phyloP scores from a whole-genome alignment of 35 echinoderm and acorn worm genomes.

The Ophiothrix spiculata region DNA sequence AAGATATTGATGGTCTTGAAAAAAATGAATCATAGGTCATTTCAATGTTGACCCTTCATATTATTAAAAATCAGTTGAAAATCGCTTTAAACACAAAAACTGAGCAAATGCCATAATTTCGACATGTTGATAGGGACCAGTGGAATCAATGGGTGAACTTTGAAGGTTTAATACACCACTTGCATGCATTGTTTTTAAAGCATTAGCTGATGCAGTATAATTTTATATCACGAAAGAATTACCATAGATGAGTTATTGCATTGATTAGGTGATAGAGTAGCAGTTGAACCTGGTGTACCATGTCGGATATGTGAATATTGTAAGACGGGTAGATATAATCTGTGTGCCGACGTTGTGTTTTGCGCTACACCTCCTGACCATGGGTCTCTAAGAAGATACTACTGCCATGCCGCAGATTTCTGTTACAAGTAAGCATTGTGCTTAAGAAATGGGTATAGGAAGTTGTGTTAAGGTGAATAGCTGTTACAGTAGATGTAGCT shows the following conservation, averaged over 20 bases:
- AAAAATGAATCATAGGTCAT: too few relatives aligned
- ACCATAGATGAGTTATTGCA: neutral
- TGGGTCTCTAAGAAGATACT: constrained; percentile 72
- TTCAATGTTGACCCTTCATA: too few relatives aligned
- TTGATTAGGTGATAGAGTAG: constrained; percentile 82
- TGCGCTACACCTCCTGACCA: constrained; percentile 83
- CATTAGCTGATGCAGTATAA: too few relatives aligned
- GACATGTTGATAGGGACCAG: too few relatives aligned
- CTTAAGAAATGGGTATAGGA: neutral
- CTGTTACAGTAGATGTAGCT: too few relatives aligned
- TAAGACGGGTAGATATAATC: constrained; percentile 82
- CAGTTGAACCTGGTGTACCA: constrained; percentile 91
- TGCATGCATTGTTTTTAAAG: neutral
- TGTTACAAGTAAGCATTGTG: constrained; percentile 80
- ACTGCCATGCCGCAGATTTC: constrained; percentile 94
- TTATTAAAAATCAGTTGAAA: too few relatives aligned
- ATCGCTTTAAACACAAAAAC: too few relatives aligned
- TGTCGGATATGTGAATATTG: constrained; percentile 79
- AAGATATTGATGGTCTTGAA: too few relatives aligned
- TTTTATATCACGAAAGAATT: too few relatives aligned
- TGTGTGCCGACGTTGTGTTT: constrained; percentile 79
- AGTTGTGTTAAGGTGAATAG: neutral
- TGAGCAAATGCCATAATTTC: too few relatives aligned
- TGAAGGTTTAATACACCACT: neutral
- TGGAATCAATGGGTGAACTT: neutral